Percentiles rank a stretch among this genome's conserved stretches.
phyloP scores from a whole-genome alignment of 2,113 vertebrate species.

The Cyphomyrus discorhynchus region DNA sequence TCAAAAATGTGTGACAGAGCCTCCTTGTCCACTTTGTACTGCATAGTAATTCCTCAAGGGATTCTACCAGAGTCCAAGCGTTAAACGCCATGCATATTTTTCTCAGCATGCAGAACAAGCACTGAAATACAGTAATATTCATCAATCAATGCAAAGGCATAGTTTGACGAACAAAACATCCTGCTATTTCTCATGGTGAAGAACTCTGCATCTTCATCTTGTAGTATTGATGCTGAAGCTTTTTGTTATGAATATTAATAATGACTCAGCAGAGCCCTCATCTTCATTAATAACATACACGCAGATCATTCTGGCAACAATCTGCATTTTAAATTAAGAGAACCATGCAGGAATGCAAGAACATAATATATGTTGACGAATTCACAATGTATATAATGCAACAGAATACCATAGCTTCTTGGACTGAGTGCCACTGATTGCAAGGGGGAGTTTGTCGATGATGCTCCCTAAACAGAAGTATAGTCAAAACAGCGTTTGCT shows the following conservation, averaged over 20 bases:
- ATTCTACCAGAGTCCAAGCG: slow-evolving; percentile 3
- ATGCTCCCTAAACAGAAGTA: not conserved
- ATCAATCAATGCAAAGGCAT: slow-evolving; percentile 38
- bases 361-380: slow-evolving; percentile 26
- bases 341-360: slow-evolving; percentile 31
- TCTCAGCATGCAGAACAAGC: slow-evolving; percentile 9
- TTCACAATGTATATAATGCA: not conserved
- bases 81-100: slow-evolving; percentile 39
- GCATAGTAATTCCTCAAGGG: slow-evolving; percentile 29
- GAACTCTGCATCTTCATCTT: slow-evolving; percentile 29
- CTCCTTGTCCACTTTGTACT: slow-evolving; percentile 31
- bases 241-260: slow-evolving; percentile 39
- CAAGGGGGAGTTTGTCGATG: not conserved
- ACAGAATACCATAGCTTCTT: not conserved
- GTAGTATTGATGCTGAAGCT: slow-evolving; percentile 30
- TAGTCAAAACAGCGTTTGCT: not conserved
- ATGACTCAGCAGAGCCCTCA: slow-evolving; percentile 38
- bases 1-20: slow-evolving; percentile 31
- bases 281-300: slow-evolving; percentile 49
- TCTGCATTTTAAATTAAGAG: slow-evolving; percentile 51
- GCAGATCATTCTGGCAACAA: slow-evolving; percentile 46
- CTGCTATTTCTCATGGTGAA: not conserved
- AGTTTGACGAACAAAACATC: not conserved
- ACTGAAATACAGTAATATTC: slow-evolving; percentile 16
- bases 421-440: not conserved